Percentiles rank a stretch among this genome's conserved stretches.
Evolutionary conservation across 2,888 invertebrate species (phyloP).

Genomic region (Palloptera scutellata): DNA sequence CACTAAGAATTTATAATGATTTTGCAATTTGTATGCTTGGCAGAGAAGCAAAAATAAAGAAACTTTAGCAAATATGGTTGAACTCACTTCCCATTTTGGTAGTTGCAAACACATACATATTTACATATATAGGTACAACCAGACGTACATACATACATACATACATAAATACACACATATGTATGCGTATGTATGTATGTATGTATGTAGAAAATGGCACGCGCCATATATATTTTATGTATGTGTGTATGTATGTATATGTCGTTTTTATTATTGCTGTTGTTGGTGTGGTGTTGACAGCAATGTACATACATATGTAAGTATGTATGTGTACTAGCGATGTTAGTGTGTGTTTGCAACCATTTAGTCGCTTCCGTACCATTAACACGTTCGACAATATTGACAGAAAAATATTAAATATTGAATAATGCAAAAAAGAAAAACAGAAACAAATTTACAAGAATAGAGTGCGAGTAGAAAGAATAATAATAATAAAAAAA

Average conservation of each 20-base stretch:
- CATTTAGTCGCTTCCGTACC: slow-evolving; percentile 51
- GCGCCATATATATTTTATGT: slow-evolving; percentile 47
- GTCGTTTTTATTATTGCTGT: not conserved
- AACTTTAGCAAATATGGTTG: too few relatives aligned
- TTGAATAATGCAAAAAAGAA: slow-evolving; percentile 4
- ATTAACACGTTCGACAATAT: slow-evolving; percentile 49
- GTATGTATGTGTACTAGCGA: slow-evolving; percentile 5
- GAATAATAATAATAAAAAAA: not conserved
- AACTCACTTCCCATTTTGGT: not conserved
- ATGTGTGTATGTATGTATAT: not conserved
- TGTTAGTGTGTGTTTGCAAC: slow-evolving; percentile 1
- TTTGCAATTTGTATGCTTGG: slow-evolving; percentile 4
- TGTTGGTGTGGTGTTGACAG: not conserved
- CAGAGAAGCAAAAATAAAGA: not conserved
- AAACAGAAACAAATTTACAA: not conserved
- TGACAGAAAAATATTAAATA: slow-evolving; percentile 26
- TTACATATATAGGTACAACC: not conserved
- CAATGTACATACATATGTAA: not conserved
- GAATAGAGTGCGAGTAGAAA: too few relatives aligned
- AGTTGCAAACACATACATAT: slow-evolving; percentile 9
- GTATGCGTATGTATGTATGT: not conserved
- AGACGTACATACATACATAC: not conserved
- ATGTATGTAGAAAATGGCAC: slow-evolving; percentile 44
- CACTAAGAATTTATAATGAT: not conserved
- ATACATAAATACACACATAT: not conserved